phyloP scores from a whole-genome alignment of 1,140 invertebrate species.

The Drosophila paulistorum region DNA sequence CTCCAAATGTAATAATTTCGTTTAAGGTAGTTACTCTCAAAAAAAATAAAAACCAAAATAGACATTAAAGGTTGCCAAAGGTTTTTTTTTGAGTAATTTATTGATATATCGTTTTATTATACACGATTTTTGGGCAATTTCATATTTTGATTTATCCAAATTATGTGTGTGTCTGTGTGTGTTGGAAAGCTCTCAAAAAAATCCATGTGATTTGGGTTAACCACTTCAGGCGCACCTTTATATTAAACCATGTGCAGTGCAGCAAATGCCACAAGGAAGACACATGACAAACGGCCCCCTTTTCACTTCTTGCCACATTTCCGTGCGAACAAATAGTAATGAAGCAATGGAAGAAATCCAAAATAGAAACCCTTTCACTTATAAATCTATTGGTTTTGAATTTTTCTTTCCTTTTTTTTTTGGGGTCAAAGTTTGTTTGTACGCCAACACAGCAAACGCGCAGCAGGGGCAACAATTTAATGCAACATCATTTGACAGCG shows the following conservation, averaged over 20 bases:
- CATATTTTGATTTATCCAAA: neutral
- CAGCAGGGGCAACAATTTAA: slow-evolving; percentile 70
- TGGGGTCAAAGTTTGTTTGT: slow-evolving; percentile 72
- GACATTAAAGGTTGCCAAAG: too few species aligned
- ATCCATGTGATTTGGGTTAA: slow-evolving; percentile 5
- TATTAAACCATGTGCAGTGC: neutral
- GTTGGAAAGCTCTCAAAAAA: neutral
- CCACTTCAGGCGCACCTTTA: slow-evolving; percentile 4
- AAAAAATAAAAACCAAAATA: too few species aligned
- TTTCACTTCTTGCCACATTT: neutral
- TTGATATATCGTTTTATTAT: neutral
- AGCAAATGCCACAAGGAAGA: slow-evolving; percentile 7
- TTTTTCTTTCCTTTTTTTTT: slow-evolving; percentile 26
- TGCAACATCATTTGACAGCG: slow-evolving; percentile 69
- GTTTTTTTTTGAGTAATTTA: neutral
- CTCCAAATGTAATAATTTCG: too few species aligned
- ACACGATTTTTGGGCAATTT: neutral
- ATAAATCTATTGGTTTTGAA: slow-evolving; percentile 58
- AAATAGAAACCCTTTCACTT: slow-evolving; percentile 63
- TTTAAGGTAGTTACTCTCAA: too few species aligned
- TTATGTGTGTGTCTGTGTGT: neutral
- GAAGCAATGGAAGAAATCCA: neutral
- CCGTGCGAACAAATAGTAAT: slow-evolving; percentile 1
- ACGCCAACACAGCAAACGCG: slow-evolving; percentile 52
- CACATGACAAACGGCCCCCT: neutral